Percentiles rank a stretch among this genome's conserved stretches.
These are phyloP conservation scores for Otus scops DNA, from an alignment of 2,797 vertebrate genomes.

Conservation along the genomic window DNA sequence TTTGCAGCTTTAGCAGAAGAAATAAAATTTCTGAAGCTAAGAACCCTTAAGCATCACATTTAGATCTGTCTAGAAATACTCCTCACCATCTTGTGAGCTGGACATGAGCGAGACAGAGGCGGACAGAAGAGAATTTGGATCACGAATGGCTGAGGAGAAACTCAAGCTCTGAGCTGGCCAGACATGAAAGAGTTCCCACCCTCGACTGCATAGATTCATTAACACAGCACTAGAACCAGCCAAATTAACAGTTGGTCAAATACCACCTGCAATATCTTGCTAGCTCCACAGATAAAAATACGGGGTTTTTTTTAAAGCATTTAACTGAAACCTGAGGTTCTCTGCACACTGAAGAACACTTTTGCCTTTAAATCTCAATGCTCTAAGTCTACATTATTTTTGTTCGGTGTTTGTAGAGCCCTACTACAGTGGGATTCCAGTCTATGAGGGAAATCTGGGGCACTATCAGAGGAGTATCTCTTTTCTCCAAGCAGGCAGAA, in stretches of 20 bases:
- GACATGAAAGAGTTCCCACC: background rate
- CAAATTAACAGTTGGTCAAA: background rate
- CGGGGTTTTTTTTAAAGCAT: background rate
- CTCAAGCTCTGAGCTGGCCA: background rate
- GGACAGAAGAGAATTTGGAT: background rate
- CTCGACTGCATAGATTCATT: background rate
- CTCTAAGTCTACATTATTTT: background rate
- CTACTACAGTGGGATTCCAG: no score
- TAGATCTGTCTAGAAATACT: background rate
- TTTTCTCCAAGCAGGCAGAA: background rate
- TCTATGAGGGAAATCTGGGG: background rate
- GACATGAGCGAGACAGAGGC: fast-evolving
- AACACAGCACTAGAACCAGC: background rate
- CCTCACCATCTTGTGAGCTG: background rate
- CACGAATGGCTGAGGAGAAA: background rate
- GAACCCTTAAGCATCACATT: background rate
- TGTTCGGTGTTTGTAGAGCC: background rate
- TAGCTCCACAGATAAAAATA: background rate
- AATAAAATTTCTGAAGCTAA: background rate
- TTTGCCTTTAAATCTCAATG: background rate
- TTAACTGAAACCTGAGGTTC: background rate
- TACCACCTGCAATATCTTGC: background rate
- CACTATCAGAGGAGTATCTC: background rate
- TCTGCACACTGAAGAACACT: background rate
- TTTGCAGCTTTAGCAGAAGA: background rate